These are phyloP conservation scores for Electrophaes corylata DNA, from an alignment of 2,888 invertebrate genomes.

Conservation along the genomic window DNA sequence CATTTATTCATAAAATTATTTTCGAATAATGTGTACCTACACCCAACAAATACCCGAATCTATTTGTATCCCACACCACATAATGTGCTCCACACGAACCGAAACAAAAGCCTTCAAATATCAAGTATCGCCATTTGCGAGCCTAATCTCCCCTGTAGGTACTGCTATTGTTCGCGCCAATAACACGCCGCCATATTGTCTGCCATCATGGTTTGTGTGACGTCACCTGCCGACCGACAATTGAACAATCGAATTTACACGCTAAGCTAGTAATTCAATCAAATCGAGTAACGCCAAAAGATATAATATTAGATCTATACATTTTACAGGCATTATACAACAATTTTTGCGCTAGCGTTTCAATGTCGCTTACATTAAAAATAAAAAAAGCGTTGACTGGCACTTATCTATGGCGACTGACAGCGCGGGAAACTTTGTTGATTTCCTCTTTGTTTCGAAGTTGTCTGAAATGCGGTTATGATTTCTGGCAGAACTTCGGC, in stretches of 20 bases:
- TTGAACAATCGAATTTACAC: not conserved
- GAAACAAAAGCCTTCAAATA: conserved; percentile 24
- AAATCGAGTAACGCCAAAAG: not conserved
- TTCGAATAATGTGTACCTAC: not conserved
- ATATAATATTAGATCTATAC: not conserved
- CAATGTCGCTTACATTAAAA: not conserved
- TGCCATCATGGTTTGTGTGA: conserved; percentile 14
- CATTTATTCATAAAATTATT: too few species aligned
- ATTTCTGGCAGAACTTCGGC: not conserved
- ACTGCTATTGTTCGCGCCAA: conserved; percentile 19
- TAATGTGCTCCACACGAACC: not conserved
- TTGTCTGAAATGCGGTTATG: conserved; percentile 6
- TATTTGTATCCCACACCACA: too few species aligned
- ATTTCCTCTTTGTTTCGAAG: conserved; percentile 11
- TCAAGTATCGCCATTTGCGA: conserved; percentile 19
- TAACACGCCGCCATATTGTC: conserved; percentile 12
- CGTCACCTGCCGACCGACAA: conserved; percentile 13
- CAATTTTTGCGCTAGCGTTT: too few species aligned
- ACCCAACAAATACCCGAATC: not conserved
- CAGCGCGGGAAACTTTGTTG: conserved; percentile 14
- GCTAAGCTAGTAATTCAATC: not conserved
- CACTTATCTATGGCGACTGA: not conserved
- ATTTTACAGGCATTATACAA: not conserved
- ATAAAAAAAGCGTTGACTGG: not conserved
- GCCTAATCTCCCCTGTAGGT: conserved; percentile 11